Percentiles rank a stretch among this genome's conserved stretches.
Evolutionary conservation across 2,888 invertebrate species (phyloP).

Genomic region (Cosmia pyralina): DNA sequence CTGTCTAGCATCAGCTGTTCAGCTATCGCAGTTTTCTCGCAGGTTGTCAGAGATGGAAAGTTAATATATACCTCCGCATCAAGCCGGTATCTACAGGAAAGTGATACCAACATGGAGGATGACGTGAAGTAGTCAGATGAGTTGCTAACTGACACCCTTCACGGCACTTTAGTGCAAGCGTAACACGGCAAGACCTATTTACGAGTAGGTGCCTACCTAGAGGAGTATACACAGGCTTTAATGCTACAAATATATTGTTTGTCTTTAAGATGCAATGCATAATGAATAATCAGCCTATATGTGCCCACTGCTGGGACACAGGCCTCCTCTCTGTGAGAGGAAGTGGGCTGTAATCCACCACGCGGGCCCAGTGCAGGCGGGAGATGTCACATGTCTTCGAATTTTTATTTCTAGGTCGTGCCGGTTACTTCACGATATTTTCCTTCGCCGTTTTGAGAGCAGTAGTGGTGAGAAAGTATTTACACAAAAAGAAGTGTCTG

Average conservation of each 20-base stretch:
- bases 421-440: too few species aligned
- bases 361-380: too few species aligned
- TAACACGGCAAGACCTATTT: neutral
- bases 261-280: neutral
- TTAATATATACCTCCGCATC: conserved; percentile 31
- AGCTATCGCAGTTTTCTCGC: conserved; percentile 21
- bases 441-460: too few species aligned
- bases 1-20: conserved; percentile 16
- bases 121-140: neutral
- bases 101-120: conserved; percentile 2
- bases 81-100: conserved; percentile 4
- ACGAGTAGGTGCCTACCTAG: neutral
- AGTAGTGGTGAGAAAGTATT: too few species aligned
- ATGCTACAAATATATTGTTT: neutral
- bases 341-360: too few species aligned
- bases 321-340: too few species aligned
- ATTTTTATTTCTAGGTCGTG: too few species aligned
- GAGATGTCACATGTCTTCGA: too few species aligned
- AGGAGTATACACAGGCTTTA: neutral
- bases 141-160: neutral
- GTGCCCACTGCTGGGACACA: too few species aligned
- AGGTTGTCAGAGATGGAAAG: conserved; percentile 18
- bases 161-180: neutral
- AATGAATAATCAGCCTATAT: too few species aligned
- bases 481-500: too few species aligned